A percentile compares a stretch with the other conserved stretches of the same genome.
phyloP scores from a whole-genome alignment of 2,797 vertebrate genomes.

The Carcharodon carcharias region DNA sequence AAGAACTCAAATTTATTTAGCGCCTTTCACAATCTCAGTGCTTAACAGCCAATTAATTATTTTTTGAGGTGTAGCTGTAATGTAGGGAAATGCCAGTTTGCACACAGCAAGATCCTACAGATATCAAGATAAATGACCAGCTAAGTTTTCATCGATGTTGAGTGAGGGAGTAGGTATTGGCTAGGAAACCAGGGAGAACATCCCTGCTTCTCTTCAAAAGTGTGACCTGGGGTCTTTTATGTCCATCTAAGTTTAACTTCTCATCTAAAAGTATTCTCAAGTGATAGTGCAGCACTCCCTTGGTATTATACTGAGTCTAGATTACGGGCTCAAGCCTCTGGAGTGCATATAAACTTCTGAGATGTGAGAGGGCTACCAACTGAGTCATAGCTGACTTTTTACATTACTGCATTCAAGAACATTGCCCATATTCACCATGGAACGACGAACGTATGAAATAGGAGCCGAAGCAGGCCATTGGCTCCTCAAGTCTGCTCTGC shows the following conservation, averaged over 20 bases:
- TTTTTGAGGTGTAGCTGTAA: neutral
- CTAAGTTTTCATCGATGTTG: neutral
- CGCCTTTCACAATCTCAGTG: neutral
- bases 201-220: neutral
- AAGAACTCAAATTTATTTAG: neutral
- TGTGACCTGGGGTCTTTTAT: no score
- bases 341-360: neutral
- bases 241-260: neutral
- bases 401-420: neutral
- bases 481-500: no score
- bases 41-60: neutral
- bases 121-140: no score
- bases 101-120: no score
- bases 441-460: no score
- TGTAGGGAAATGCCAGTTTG: neutral
- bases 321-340: neutral
- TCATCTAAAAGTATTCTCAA: neutral
- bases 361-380: neutral
- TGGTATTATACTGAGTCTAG: neutral
- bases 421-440: neutral
- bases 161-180: neutral
- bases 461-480: no score
- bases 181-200: neutral
- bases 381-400: neutral
- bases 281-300: neutral